Evolutionary conservation across 1,140 invertebrate genomes (phyloP), one percentile per base, ranked within the genome.

Genomic region (Halictus rubicundus): DNA sequence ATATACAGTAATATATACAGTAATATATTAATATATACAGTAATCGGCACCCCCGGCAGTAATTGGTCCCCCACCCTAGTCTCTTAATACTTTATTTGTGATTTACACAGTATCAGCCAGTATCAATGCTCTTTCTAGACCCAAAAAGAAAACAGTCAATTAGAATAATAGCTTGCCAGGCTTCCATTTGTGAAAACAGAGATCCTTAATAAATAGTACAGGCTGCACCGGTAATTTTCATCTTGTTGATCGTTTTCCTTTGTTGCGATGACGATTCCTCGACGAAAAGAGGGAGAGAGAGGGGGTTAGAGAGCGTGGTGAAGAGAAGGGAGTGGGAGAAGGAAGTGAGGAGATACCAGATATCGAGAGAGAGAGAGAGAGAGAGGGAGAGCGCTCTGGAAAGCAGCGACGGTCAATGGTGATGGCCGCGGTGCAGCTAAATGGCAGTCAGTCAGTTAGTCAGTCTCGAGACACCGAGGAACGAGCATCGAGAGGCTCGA

Each of bases 381-480:
- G 73, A n/a, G 73, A 64, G 63, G 23, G 60, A 59, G 60, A 64
- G 69, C 37, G 49, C 27, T 54, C 19, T 59, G 59, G 63, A 32
- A 80, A 84, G 63, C 78, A 68, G 27, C 81, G 73, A 81, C 87
- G 89, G 89, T 92, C 90, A 91, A 90, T 88, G 88, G 86, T 87
- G 89, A 91, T 81, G 87, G 89, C 83, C 89, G 84, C 78, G 52
- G 49, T 78, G 57, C 60, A 68, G 70, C 60, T 74, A 60, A 65
- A 59, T 68, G 32, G 63, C 77, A 61, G 61, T 70, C 19, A 46
- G n/a, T 75, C 78, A 75, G 52, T 87, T 88, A 92, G 91, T 92
- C 71, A 59, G 85, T 88, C 85, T 88, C 85, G 87, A 88, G 85
- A 83, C 81, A 76, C 83, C 83, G 85, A 84, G 81, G 25, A 72